Base-by-base conservation (phyloP, 2,888 invertebrate species). In the Lochmaea capreae region DNA sequence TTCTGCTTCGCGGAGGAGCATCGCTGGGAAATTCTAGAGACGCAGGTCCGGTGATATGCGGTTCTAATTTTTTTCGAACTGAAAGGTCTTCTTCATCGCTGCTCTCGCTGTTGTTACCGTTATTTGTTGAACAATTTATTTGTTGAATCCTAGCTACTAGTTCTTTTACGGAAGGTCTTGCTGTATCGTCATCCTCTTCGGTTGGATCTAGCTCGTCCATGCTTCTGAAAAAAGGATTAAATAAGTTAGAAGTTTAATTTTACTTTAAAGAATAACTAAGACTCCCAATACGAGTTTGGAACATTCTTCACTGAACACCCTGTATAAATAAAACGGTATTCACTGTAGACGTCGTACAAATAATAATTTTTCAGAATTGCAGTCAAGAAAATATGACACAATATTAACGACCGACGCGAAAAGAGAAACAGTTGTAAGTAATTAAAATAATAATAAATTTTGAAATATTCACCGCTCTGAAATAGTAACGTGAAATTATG, bases 141-240 rank as follows among this genome's bases (percentile, higher is more conserved):
- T 88, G 88, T 83, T 92, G 92, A 11, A 91, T 90, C 82, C 89
- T 89, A 1, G 91, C 91, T 33, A 92, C 91, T 79, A 92, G 85
- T 81, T 92, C 91, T 80, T 91, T 92, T 0, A 92, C 92, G 0
- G 91, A 90, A 78, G 88, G 90, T 61, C 91, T 87, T 2, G 88
- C 87, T 46, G 81, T 79, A n/a, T 79, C 78, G 14, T 76, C 78
- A 66, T 87, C 87, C 75, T 87, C 87, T 66, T 79, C 79, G 26
- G 81, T 78, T 26, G 83, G 83, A 42, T 87, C 87, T 42, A 87
- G 72, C 70, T 87, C 86, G 72, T 87, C 87, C 87, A 87, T 87
- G 73, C 87, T 87, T 78, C 87, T 87, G 74, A 63, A 82, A 82
- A 74, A 10, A 63, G 59, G 43, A 76, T 18, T 49, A 5, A 59